A percentile compares a stretch with the other conserved stretches of the same genome.
These are phyloP conservation scores for Beris morrisii DNA, from an alignment of 2,888 invertebrate genomes.

Conservation along the genomic window DNA sequence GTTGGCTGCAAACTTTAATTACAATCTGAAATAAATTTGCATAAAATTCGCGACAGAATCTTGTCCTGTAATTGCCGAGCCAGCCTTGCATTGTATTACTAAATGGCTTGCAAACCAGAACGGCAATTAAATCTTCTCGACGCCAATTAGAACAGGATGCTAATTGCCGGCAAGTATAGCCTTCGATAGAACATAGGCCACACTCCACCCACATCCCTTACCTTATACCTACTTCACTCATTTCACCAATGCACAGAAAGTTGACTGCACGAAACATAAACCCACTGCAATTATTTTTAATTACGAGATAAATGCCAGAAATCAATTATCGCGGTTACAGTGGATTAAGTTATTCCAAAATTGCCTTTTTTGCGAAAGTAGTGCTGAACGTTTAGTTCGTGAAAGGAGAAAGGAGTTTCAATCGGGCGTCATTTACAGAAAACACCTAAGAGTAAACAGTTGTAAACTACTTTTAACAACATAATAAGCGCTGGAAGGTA, in stretches of 20 bases:
- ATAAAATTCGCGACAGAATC: conserved; percentile 25
- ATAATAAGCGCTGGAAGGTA: too few species aligned
- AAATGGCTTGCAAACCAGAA: conserved; percentile 27
- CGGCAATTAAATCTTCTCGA: conserved; percentile 28
- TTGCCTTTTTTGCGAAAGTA: too few species aligned
- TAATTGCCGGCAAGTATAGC: conserved; percentile 9
- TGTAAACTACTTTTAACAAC: too few species aligned
- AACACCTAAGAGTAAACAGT: too few species aligned
- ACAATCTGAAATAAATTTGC: conserved; percentile 38
- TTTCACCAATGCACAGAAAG: background rate
- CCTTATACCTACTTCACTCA: too few species aligned
- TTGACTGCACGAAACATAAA: conserved; percentile 21
- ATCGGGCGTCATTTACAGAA: too few species aligned
- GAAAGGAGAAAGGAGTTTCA: too few species aligned
- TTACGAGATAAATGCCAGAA: conserved; percentile 32
- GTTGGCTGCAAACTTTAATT: conserved; percentile 32
- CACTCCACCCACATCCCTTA: too few species aligned
- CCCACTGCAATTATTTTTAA: conserved; percentile 27
- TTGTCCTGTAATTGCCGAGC: conserved; percentile 14
- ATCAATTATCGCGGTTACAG: conserved; percentile 27
- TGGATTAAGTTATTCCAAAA: too few species aligned
- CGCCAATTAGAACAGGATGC: conserved; percentile 30
- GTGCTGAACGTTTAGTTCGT: too few species aligned
- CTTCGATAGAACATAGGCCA: too few species aligned
- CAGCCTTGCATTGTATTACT: background rate